These are phyloP conservation scores for Todiramphus chloris DNA, from an alignment of 2,113 vertebrate genomes.

Conservation along the genomic window DNA sequence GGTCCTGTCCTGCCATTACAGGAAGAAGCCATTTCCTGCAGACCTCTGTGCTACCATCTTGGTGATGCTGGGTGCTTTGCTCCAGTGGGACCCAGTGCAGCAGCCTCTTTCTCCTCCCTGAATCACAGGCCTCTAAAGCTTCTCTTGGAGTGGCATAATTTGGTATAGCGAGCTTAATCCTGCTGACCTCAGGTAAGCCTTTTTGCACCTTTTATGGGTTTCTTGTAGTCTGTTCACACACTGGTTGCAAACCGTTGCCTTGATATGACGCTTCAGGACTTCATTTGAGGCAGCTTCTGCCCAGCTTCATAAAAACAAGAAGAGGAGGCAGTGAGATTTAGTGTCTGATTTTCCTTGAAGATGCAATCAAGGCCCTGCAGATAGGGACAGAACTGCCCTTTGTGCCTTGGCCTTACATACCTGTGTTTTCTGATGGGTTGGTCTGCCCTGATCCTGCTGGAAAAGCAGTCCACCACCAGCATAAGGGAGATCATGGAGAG, in stretches of 20 bases:
- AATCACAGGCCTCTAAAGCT: background rate
- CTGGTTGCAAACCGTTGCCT: conserved; percentile 9
- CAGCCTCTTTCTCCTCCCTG: background rate
- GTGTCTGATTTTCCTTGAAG: background rate
- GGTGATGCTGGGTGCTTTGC: background rate
- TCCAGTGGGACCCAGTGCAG: background rate
- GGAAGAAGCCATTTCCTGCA: conserved; percentile 53
- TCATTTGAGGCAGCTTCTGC: background rate
- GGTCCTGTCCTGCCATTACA: background rate
- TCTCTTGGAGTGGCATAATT: background rate
- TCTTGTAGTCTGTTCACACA: background rate
- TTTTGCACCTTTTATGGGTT: background rate
- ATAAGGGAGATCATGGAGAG: background rate
- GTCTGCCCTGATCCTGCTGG: background rate
- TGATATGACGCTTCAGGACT: background rate
- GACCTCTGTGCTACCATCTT: background rate
- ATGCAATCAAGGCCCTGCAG: background rate
- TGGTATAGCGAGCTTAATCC: background rate
- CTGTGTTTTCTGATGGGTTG: background rate
- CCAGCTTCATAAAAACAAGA: background rate
- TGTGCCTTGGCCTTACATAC: background rate
- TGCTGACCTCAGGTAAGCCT: conserved; percentile 10
- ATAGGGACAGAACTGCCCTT: background rate
- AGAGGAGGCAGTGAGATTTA: background rate
- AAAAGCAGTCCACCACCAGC: background rate